Evolutionary conservation across 2,797 vertebrate species (phyloP).

Genomic region (Mycteria americana): DNA sequence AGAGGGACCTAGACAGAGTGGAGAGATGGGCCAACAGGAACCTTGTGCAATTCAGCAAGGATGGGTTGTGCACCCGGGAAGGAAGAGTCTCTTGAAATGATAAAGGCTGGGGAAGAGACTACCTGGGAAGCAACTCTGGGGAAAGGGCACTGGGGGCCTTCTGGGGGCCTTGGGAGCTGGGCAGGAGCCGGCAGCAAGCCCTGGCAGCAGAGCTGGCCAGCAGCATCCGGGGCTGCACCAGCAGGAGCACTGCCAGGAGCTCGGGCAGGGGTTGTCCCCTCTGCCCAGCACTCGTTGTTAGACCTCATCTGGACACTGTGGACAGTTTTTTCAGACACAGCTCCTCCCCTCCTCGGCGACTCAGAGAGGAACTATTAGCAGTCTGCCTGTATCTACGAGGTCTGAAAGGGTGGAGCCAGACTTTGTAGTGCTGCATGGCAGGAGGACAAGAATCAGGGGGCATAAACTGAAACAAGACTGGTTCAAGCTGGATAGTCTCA

Average conservation of each 20-base stretch:
- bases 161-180: neutral
- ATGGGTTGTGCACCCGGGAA: neutral
- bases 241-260: neutral
- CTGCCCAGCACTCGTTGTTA: neutral
- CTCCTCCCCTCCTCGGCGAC: neutral
- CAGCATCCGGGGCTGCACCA: neutral
- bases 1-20: neutral
- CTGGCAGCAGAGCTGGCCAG: neutral
- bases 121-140: neutral
- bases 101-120: neutral
- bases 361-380: neutral
- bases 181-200: neutral
- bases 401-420: neutral
- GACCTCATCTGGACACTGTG: neutral
- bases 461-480: neutral
- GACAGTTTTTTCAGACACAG: neutral
- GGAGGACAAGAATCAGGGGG: neutral
- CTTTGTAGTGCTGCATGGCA: neutral
- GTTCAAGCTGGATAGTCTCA: neutral
- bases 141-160: neutral
- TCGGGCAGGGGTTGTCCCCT: neutral
- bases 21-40: neutral
- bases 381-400: neutral
- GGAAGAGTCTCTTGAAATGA: neutral
- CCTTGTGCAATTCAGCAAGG: neutral